Evolutionary conservation across 2,888 invertebrate species (phyloP).

Genomic region (Acrobeloides nanus): DNA sequence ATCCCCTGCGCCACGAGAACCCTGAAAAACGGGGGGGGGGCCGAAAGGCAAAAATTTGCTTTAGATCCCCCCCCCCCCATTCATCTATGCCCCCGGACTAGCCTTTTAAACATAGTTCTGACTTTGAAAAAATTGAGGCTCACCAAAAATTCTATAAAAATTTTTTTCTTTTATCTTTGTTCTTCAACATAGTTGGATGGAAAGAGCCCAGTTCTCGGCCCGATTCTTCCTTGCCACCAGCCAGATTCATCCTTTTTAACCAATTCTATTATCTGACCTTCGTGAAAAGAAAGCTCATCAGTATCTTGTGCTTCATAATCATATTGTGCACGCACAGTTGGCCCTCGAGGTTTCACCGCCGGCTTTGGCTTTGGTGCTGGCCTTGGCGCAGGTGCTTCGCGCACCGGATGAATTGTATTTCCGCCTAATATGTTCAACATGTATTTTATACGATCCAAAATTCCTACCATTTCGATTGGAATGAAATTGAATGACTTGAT

Average conservation of each 20-base stretch:
- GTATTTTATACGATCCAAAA: not conserved
- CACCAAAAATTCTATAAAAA: not conserved
- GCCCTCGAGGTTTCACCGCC: slow-evolving; percentile 45
- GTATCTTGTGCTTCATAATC: slow-evolving; percentile 65
- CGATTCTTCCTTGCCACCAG: slow-evolving; percentile 65
- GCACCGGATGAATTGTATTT: slow-evolving; percentile 6
- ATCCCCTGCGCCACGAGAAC: too few species aligned
- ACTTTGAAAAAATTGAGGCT: too few species aligned
- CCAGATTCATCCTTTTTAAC: slow-evolving; percentile 64
- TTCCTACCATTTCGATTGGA: not conserved
- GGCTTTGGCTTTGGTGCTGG: slow-evolving; percentile 57
- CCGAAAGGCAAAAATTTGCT: too few species aligned
- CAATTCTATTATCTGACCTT: slow-evolving; percentile 63
- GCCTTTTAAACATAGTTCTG: too few species aligned
- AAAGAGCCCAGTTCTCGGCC: slow-evolving; percentile 63
- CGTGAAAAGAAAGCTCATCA: slow-evolving; percentile 64
- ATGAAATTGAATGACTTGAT: too few species aligned
- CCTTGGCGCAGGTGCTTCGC: slow-evolving; percentile 11
- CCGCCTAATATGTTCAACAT: too few species aligned
- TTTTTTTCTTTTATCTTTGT: slow-evolving; percentile 7
- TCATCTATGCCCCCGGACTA: too few species aligned
- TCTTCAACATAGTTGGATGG: slow-evolving; percentile 65
- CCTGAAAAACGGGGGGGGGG: too few species aligned
- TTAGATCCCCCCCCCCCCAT: too few species aligned
- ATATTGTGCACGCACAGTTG: slow-evolving; percentile 59